Percentiles rank a stretch among this genome's conserved stretches.
These are phyloP conservation scores for Azorinus chamasolen DNA, from an alignment of 2,888 invertebrate genomes.

Conservation along the genomic window DNA sequence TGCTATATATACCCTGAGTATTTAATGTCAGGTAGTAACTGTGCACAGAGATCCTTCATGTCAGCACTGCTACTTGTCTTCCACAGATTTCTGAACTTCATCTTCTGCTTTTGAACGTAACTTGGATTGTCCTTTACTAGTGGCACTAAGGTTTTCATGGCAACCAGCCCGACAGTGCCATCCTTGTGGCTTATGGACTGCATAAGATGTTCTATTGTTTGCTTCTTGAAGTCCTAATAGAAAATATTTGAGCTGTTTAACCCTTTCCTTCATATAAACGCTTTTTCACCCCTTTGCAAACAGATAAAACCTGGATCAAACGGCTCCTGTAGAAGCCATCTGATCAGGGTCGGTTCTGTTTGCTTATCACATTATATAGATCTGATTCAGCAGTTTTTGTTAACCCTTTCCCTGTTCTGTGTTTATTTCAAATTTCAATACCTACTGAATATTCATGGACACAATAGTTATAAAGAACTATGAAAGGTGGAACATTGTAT, in stretches of 20 bases:
- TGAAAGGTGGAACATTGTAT: too few species aligned
- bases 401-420: too few species aligned
- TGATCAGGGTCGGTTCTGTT: too few species aligned
- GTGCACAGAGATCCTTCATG: slow-evolving; percentile 46
- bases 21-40: slow-evolving; percentile 37
- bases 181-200: slow-evolving; percentile 33
- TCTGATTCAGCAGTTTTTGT: too few species aligned
- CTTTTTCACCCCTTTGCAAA: too few species aligned
- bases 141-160: slow-evolving; percentile 44
- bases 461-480: too few species aligned
- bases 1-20: not conserved
- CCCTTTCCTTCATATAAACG: not conserved
- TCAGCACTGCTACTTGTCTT: slow-evolving; percentile 30
- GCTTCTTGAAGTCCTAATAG: slow-evolving; percentile 31
- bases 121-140: slow-evolving; percentile 36
- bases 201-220: slow-evolving; percentile 45
- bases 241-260: not conserved
- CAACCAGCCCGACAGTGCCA: slow-evolving; percentile 23
- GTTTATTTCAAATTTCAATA: too few species aligned
- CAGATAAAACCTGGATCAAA: too few species aligned
- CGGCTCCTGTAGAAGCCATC: too few species aligned
- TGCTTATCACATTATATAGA: too few species aligned
- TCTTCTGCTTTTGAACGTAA: slow-evolving; percentile 41
- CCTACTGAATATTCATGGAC: too few species aligned
- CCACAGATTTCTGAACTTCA: slow-evolving; percentile 37